Evolutionary conservation across 2,888 invertebrate genomes (phyloP), one percentile per base, ranked within the genome.

Genomic region (Eupithecia centaureata): DNA sequence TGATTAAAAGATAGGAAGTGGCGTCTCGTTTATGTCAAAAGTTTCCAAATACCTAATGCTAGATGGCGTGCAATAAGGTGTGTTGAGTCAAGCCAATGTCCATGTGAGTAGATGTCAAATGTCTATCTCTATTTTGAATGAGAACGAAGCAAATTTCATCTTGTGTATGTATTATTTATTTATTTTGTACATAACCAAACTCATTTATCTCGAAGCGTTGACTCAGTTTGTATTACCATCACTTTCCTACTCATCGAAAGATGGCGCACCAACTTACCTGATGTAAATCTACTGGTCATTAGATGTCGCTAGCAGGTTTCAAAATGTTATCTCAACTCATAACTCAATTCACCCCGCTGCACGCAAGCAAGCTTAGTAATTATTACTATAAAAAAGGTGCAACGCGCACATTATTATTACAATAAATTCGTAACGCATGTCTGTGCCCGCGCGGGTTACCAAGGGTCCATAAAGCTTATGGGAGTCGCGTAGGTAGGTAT

Each of bases 1-100:
- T 33, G 30, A 42, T 67, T 62, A 8, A 65, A 54, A 30, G 61
- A 51, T 69, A 56, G 65, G 62, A 62, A 65, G 28, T 57, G n/a
- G 27, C 63, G 67, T 63, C 62, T 28, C 27, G 5, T 32, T 33
- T 33, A 5, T 57, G 32, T 33, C 57, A 32, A 57, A 32, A 27
- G 52, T 27, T 52, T 4, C n/a, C 4, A 13, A 25, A 54, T n/a
- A 42, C 10, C n/a, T n/a, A 18, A 10, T 3, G 18, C 15, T 10
- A 56, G 32, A 32, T 57, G 32, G 57, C 57, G 57, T 57, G n/a
- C n/a, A n/a, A n/a, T n/a, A n/a, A n/a, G n/a, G n/a, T n/a, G n/a
- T 33, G 32, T n/a, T 13, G 27, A 56, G 32, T 18, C n/a, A 2
- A 22, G 12, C 47, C 12, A 3, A 10, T 22, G 12, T 47, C 18